A percentile compares a stretch with the other conserved stretches of the same genome.
phyloP scores from a whole-genome alignment of 2,113 vertebrate genomes.

The Corydoras sp. region DNA sequence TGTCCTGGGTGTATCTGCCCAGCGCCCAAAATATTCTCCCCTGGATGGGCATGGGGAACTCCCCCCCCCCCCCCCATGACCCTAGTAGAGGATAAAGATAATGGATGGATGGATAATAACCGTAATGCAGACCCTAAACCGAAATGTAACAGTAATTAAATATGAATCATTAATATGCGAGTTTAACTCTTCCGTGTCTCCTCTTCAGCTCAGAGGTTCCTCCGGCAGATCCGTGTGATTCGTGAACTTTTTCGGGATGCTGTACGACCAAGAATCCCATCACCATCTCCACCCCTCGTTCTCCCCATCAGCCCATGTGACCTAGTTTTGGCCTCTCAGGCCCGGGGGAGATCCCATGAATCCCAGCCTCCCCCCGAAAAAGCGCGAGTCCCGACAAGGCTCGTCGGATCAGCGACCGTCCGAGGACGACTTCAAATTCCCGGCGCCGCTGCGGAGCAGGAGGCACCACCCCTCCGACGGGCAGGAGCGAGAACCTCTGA shows the following conservation, averaged over 20 bases:
- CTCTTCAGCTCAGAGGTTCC: slow-evolving; percentile 55
- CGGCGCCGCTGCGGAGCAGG: slow-evolving; percentile 59
- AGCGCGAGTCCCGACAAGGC: slow-evolving; percentile 70
- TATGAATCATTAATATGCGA: neutral
- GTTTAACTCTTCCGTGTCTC: slow-evolving; percentile 29
- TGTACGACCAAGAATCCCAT: slow-evolving; percentile 50
- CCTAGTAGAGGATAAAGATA: too few relatives aligned
- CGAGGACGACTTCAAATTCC: slow-evolving; percentile 68
- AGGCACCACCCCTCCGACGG: slow-evolving; percentile 45
- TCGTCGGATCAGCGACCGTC: slow-evolving; percentile 52
- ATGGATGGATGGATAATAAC: too few relatives aligned
- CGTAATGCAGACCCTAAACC: too few relatives aligned
- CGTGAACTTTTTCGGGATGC: slow-evolving; percentile 61
- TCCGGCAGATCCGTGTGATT: slow-evolving; percentile 35
- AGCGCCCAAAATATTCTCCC: too few relatives aligned
- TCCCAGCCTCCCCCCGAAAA: slow-evolving; percentile 74
- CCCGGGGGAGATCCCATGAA: slow-evolving; percentile 72
- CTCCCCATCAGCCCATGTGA: slow-evolving; percentile 72
- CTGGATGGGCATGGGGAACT: too few relatives aligned
- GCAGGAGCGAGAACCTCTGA: slow-evolving; percentile 50
- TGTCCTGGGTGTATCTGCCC: too few relatives aligned
- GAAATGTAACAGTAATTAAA: too few relatives aligned
- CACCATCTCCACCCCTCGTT: slow-evolving; percentile 59
- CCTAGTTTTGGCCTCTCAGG: slow-evolving; percentile 64
- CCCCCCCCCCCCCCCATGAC: too few relatives aligned